A percentile compares a stretch with the other conserved stretches of the same genome.
Evolutionary conservation across 2,888 invertebrate species (phyloP).

Genomic region (Chironomus tentans): DNA sequence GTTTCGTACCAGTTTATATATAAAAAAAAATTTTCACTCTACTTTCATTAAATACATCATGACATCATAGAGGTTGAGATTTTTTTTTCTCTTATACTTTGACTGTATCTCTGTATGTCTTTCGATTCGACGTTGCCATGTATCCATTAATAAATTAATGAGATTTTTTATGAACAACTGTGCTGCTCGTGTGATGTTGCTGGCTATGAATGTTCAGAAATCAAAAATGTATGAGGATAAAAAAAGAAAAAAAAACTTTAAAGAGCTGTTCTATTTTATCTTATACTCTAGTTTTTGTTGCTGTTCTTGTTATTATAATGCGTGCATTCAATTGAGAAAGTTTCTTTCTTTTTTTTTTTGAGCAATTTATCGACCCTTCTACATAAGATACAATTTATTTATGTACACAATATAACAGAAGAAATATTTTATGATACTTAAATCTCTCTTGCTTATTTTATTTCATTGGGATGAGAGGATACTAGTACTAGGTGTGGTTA

Average conservation of each 20-base stretch:
- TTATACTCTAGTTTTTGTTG: neutral
- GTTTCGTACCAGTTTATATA: neutral
- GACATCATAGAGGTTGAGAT: constrained; percentile 18
- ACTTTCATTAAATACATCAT: constrained; percentile 21
- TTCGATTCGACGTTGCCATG: neutral
- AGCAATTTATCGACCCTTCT: too few relatives aligned
- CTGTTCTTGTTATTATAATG: neutral
- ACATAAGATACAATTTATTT: too few relatives aligned
- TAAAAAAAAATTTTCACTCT: neutral
- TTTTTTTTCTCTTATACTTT: neutral
- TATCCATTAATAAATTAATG: constrained; percentile 27
- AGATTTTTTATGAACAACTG: constrained; percentile 26
- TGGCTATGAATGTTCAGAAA: neutral
- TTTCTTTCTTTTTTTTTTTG: neutral
- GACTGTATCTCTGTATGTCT: neutral
- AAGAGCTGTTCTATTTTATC: neutral
- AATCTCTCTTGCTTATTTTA: too few relatives aligned
- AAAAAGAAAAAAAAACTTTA: neutral
- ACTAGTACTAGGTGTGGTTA: too few relatives aligned
- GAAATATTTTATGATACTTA: too few relatives aligned
- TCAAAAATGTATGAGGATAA: neutral
- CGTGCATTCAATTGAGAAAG: neutral
- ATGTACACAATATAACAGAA: too few relatives aligned
- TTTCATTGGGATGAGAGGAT: too few relatives aligned
- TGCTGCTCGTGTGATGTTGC: neutral